Evolutionary conservation across 2,113 vertebrate genomes (phyloP).

Genomic region (Anas platyrhynchos): DNA sequence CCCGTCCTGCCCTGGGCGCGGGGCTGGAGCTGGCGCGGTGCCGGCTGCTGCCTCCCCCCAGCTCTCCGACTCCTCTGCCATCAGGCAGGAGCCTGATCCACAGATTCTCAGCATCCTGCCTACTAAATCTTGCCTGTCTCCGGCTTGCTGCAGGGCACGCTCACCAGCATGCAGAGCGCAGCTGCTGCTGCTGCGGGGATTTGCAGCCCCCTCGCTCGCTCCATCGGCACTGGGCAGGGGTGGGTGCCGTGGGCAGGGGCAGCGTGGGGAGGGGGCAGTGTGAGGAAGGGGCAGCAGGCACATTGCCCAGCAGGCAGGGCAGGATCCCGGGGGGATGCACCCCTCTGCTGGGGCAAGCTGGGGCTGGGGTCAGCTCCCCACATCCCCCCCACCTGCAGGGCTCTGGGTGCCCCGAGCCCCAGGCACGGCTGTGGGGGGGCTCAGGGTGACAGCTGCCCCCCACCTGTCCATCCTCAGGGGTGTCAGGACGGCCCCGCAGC

Average conservation of each 20-base stretch:
- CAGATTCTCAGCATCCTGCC: not conserved
- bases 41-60: not conserved
- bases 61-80: not conserved
- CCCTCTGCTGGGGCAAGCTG: not conserved
- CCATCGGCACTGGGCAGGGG: fast-evolving
- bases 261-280: not conserved
- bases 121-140: not conserved
- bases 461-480: not conserved
- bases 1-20: fast-evolving
- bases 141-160: not conserved
- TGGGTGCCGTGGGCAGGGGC: not conserved
- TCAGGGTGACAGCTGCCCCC: fast-evolving
- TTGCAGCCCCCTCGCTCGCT: not conserved
- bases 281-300: not conserved
- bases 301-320: not conserved
- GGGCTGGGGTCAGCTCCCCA: not conserved
- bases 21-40: fast-evolving
- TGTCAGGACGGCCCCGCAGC: not conserved
- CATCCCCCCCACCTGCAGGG: not conserved
- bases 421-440: fast-evolving
- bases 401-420: not conserved
- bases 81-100: not conserved
- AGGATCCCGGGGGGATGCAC: fast-evolving
- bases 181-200: not conserved
- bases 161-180: not conserved